A percentile compares a stretch with the other conserved stretches of the same genome.
phyloP scores from a whole-genome alignment of 1,140 invertebrate species.

The Bombus superbus region DNA sequence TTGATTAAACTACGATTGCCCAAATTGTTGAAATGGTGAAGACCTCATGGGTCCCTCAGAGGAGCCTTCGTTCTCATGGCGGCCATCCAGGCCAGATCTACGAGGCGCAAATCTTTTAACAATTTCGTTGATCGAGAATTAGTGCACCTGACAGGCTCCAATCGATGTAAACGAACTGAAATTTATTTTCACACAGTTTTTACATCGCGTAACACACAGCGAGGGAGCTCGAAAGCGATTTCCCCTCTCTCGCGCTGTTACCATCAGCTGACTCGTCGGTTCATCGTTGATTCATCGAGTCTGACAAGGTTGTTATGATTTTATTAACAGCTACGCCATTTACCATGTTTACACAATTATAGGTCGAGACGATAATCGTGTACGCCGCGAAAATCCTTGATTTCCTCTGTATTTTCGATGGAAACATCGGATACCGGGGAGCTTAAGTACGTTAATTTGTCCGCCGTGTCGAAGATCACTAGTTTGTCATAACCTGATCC shows the following conservation, averaged over 20 bases:
- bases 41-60: too few relatives aligned
- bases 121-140: background rate
- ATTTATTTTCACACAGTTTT: background rate
- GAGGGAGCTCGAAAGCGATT: background rate
- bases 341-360: background rate
- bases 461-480: background rate
- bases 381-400: background rate
- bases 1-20: background rate
- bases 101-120: background rate
- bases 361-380: background rate
- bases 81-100: background rate
- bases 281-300: conserved; percentile 23
- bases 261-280: conserved; percentile 55
- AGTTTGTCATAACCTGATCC: conserved; percentile 20
- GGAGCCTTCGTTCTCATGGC: background rate
- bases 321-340: conserved; percentile 15
- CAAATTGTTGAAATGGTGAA: background rate
- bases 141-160: too few relatives aligned
- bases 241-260: conserved; percentile 41
- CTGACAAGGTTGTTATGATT: conserved; percentile 32
- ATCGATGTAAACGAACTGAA: background rate
- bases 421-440: background rate
- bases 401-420: background rate
- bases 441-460: background rate
- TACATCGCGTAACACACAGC: background rate